phyloP scores from a whole-genome alignment of 1,140 invertebrate species.

The Eulimnadia texana region DNA sequence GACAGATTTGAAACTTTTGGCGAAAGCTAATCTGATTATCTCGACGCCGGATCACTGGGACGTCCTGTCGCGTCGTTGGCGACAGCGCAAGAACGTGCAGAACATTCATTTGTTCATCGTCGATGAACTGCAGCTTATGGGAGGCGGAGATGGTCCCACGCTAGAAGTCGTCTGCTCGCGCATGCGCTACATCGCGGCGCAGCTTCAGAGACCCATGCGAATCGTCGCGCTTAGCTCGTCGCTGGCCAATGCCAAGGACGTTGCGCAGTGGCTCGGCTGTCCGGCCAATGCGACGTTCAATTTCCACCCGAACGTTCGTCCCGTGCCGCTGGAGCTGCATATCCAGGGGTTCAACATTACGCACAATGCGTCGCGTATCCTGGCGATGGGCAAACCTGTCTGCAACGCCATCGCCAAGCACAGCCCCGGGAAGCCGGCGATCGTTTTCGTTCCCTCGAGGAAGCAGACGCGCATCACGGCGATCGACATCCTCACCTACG shows the following conservation, averaged over 20 bases:
- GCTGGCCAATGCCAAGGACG: constrained; percentile 85
- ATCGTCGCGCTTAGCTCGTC: constrained; percentile 93
- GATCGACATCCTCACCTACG: constrained; percentile 85
- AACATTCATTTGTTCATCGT: constrained; percentile 94
- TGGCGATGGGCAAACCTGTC: constrained; percentile 94
- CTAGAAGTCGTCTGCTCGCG: constrained; percentile 94
- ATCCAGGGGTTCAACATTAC: constrained; percentile 96
- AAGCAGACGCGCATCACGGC: constrained; percentile 87
- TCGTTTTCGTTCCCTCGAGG: constrained; percentile 92
- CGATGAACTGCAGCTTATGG: constrained; percentile 88
- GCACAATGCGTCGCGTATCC: constrained; percentile 84
- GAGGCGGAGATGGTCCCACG: constrained; percentile 78
- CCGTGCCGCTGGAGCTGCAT: constrained; percentile 85
- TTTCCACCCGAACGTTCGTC: constrained; percentile 94
- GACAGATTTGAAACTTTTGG: constrained; percentile 78
- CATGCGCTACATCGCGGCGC: constrained; percentile 93
- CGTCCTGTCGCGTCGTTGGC: constrained; percentile 93
- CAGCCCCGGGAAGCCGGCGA: constrained; percentile 73
- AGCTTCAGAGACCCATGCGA: constrained; percentile 82
- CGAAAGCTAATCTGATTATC: constrained; percentile 87
- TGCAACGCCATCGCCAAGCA: constrained; percentile 87
- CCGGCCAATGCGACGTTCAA: constrained; percentile 87
- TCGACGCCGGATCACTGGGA: constrained; percentile 98
- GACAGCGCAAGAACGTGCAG: constrained; percentile 95
- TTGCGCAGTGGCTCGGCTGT: constrained; percentile 93